A percentile compares a stretch with the other conserved stretches of the same genome.
These are phyloP conservation scores for Poeciliopsis occidentalis DNA, from an alignment of 2,113 vertebrate genomes.

Conservation along the genomic window DNA sequence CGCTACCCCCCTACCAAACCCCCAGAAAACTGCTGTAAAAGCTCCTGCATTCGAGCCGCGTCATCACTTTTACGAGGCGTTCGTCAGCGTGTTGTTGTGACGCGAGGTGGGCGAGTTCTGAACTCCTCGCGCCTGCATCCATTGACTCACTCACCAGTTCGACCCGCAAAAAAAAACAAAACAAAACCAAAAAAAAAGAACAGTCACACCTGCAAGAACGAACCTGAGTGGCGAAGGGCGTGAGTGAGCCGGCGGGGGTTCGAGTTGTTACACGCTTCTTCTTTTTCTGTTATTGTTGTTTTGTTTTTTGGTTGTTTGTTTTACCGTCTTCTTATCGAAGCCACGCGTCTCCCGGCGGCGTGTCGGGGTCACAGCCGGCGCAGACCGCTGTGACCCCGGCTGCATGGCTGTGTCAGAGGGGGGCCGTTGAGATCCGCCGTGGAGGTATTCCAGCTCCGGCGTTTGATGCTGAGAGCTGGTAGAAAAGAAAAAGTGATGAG, in stretches of 20 bases:
- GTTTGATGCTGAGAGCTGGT: constrained; percentile 29
- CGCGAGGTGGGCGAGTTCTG: constrained; percentile 48
- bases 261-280: constrained; percentile 44
- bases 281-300: not conserved
- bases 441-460: constrained; percentile 49
- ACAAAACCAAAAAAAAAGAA: not conserved
- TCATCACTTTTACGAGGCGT: constrained; percentile 59
- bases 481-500: constrained; percentile 83
- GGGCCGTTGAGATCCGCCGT: constrained; percentile 48
- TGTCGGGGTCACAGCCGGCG: constrained; percentile 43
- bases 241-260: constrained; percentile 19
- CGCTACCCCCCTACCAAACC: not conserved
- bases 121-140: constrained; percentile 38
- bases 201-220: constrained; percentile 22
- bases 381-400: constrained; percentile 53
- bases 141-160: constrained; percentile 55
- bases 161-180: constrained; percentile 1
- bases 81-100: constrained; percentile 56
- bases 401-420: constrained; percentile 41
- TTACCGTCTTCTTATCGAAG: constrained; percentile 51
- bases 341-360: not conserved
- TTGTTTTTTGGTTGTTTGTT: not conserved
- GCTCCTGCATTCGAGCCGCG: constrained; percentile 50
- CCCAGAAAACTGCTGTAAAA: constrained; percentile 54
- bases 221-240: constrained; percentile 22